Conservation (phyloP, 2,797 vertebrate species). For the Rallus crepitans region DNA sequence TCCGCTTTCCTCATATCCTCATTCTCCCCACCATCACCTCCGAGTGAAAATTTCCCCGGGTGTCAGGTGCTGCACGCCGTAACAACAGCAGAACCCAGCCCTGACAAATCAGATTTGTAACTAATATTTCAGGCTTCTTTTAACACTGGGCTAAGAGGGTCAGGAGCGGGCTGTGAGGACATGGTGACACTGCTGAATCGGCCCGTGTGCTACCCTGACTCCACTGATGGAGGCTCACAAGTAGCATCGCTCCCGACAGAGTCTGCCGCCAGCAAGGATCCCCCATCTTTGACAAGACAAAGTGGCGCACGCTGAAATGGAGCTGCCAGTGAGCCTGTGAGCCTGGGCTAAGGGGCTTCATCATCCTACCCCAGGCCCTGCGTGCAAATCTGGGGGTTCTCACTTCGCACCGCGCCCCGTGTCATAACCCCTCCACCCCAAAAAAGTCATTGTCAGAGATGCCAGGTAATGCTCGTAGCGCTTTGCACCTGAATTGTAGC, state of each 20-base stretch:
- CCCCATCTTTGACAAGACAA: neutral
- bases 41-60: neutral
- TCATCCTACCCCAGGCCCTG: neutral
- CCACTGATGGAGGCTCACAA: neutral
- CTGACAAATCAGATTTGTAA: constrained; percentile 43
- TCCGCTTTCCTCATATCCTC: neutral
- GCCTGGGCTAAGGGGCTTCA: neutral
- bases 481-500: neutral
- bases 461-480: neutral
- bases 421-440: neutral
- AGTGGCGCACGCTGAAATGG: neutral
- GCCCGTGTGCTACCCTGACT: neutral
- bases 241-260: neutral
- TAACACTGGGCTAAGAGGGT: neutral
- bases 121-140: constrained; percentile 41
- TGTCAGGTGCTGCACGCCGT: accelerated
- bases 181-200: neutral
- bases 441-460: neutral
- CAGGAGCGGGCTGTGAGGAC: neutral
- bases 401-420: neutral
- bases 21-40: neutral
- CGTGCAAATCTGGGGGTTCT: neutral
- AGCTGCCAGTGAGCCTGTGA: neutral
- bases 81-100: neutral
- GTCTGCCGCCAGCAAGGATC: neutral